Percentiles rank a stretch among this genome's conserved stretches.
Conservation (phyloP, 1,140 invertebrate genomes). For the Whitmania pigra region DNA sequence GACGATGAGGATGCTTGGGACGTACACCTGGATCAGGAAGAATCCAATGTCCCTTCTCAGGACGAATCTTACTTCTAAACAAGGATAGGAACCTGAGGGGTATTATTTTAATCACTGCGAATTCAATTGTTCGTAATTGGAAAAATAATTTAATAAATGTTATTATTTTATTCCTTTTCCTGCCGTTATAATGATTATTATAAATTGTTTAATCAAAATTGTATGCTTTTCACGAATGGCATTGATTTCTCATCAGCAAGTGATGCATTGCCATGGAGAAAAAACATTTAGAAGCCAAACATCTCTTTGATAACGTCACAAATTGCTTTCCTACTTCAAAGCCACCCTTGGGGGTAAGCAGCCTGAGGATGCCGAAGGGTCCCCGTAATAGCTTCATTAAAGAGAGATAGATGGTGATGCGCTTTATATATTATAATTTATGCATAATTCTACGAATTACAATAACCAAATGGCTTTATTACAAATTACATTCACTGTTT, state of each 20-base stretch:
- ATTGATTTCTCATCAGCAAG: not conserved
- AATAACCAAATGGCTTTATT: not conserved
- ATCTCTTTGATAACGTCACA: too few species aligned
- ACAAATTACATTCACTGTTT: not conserved
- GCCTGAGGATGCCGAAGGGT: too few species aligned
- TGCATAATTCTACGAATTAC: not conserved
- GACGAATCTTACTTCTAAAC: slow-evolving; percentile 64
- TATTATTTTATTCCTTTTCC: not conserved
- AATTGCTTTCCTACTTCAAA: too few species aligned
- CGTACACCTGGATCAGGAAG: slow-evolving; percentile 75
- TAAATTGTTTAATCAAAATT: not conserved
- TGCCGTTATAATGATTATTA: too few species aligned
- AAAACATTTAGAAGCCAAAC: not conserved
- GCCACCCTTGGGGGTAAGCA: too few species aligned
- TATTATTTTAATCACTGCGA: too few species aligned
- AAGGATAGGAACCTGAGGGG: slow-evolving; percentile 22
- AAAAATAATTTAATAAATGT: not conserved
- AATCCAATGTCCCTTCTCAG: slow-evolving; percentile 58
- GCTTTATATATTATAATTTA: not conserved
- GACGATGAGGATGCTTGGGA: slow-evolving; percentile 79
- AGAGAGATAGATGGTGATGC: not conserved
- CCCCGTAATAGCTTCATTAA: not conserved
- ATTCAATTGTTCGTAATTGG: too few species aligned
- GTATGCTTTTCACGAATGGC: not conserved
- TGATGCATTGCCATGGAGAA: not conserved